A percentile compares a stretch with the other conserved stretches of the same genome.
Conservation (phyloP, 2,888 invertebrate genomes). For the Orchestes rusci region DNA sequence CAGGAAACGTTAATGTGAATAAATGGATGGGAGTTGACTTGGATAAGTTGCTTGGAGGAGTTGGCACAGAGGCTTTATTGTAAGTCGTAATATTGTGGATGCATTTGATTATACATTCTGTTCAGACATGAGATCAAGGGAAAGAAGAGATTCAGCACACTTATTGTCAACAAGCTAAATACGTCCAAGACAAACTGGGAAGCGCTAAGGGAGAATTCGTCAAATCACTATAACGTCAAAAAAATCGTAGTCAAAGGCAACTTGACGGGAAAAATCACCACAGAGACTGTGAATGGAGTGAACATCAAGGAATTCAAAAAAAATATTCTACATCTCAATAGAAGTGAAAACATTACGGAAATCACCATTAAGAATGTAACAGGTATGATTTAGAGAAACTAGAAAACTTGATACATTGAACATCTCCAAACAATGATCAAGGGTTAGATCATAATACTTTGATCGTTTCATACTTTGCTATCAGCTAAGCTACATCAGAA, state of each 20-base stretch:
- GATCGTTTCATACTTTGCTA: too few relatives aligned
- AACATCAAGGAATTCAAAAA: conserved; percentile 26
- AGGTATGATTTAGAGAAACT: conserved; percentile 27
- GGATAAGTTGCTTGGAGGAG: conserved; percentile 31
- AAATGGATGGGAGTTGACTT: conserved; percentile 32
- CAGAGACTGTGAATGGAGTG: conserved; percentile 29
- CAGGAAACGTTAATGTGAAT: conserved; percentile 34
- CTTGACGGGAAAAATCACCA: conserved; percentile 20
- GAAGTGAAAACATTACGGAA: conserved; percentile 23
- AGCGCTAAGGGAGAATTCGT: conserved; percentile 9
- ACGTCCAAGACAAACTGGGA: too few relatives aligned
- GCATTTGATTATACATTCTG: conserved; percentile 1
- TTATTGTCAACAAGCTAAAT: too few relatives aligned
- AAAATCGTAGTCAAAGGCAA: conserved; percentile 30
- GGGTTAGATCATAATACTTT: too few relatives aligned
- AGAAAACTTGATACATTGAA: not conserved
- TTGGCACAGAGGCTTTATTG: conserved; percentile 35
- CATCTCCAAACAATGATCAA: too few relatives aligned
- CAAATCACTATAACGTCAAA: conserved; percentile 29
- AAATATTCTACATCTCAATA: conserved; percentile 29
- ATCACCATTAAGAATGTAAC: conserved; percentile 30
- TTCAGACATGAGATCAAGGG: conserved; percentile 33
- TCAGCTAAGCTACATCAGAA: too few relatives aligned
- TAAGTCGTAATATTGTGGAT: conserved; percentile 11
- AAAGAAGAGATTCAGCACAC: conserved; percentile 32